Conservation (phyloP, 2,113 vertebrate species). For the Pluvianellus socialis region DNA sequence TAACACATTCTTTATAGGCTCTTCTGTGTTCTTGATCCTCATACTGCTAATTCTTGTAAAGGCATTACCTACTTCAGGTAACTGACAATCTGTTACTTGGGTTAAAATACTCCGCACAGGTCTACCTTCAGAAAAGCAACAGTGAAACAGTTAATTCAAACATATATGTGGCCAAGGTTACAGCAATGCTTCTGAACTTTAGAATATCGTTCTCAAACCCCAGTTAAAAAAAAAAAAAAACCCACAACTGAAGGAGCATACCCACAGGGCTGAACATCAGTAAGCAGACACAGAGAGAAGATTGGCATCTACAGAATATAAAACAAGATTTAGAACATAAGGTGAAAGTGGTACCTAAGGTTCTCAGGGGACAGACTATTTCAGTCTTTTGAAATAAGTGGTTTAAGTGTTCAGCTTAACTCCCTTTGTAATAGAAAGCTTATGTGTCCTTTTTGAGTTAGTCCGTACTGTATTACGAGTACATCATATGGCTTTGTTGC, state of each 20-base stretch:
- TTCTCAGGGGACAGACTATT: slow-evolving; percentile 36
- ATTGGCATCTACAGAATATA: slow-evolving; percentile 41
- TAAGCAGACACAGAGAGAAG: background rate
- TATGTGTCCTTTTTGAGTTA: background rate
- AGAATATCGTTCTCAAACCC: background rate
- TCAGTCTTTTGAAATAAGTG: slow-evolving; percentile 34
- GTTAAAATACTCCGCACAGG: background rate
- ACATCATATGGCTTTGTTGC: background rate
- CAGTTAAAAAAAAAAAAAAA: background rate
- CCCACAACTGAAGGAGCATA: background rate
- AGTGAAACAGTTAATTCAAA: slow-evolving; percentile 2
- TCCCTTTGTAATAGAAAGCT: slow-evolving; percentile 5
- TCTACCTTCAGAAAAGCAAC: background rate
- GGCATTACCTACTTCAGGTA: background rate
- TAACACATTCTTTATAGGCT: background rate
- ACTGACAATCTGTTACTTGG: background rate
- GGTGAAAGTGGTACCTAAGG: slow-evolving; percentile 17
- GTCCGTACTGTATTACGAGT: background rate
- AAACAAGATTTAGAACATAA: slow-evolving; percentile 50
- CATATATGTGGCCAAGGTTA: background rate
- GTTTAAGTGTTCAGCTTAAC: slow-evolving; percentile 28
- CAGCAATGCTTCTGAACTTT: background rate
- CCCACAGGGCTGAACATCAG: slow-evolving; percentile 31
- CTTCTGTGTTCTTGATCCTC: background rate
- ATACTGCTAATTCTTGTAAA: background rate